These are phyloP conservation scores for Florisuga fusca DNA, from an alignment of 2,797 vertebrate species.

Conservation along the genomic window DNA sequence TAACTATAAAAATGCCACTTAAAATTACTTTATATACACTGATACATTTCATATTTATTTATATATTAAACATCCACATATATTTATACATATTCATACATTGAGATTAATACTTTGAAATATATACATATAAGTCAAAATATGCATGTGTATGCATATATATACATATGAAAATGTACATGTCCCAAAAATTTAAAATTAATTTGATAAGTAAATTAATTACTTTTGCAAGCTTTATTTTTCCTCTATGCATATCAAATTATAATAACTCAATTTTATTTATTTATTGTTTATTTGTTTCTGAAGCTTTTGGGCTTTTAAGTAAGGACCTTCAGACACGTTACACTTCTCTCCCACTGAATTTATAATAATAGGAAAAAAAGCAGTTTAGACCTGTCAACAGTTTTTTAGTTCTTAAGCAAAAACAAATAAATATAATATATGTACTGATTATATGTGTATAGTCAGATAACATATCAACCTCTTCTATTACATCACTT, in stretches of 20 bases:
- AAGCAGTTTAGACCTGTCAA: neutral
- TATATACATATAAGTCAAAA: neutral
- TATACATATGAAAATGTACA: no score
- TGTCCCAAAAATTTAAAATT: neutral
- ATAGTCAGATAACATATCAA: neutral
- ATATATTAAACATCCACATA: neutral
- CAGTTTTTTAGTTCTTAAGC: neutral
- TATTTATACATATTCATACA: neutral
- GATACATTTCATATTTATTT: neutral
- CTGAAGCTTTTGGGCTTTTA: neutral
- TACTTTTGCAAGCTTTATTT: neutral
- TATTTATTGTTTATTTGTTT: neutral
- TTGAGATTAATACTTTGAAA: no score
- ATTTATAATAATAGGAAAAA: neutral
- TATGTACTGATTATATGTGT: neutral
- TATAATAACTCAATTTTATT: neutral
- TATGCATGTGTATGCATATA: neutral
- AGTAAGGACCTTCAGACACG: neutral
- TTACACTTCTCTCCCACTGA: neutral
- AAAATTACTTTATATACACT: neutral
- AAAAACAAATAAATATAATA: neutral
- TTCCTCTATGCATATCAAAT: accelerated
- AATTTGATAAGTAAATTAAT: neutral
- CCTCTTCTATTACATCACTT: neutral
- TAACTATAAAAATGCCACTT: neutral